A percentile compares a stretch with the other conserved stretches of the same genome.
These are phyloP conservation scores for Drosophila peninsularis DNA, from an alignment of 2,888 invertebrate species.

Conservation along the genomic window DNA sequence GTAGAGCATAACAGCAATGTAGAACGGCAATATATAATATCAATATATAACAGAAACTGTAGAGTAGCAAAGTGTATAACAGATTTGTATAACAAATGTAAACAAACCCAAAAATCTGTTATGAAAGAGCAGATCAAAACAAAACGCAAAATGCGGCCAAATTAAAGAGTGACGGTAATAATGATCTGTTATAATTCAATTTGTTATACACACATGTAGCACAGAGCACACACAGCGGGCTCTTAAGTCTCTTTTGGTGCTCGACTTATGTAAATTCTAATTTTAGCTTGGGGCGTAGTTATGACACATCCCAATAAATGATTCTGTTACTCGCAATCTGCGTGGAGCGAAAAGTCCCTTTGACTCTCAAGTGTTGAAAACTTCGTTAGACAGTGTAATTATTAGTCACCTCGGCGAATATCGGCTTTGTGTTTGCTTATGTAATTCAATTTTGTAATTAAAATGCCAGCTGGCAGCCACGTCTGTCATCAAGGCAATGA, in stretches of 20 bases:
- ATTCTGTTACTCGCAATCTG: background rate
- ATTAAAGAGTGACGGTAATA: background rate
- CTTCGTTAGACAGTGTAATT: background rate
- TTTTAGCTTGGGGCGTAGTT: background rate
- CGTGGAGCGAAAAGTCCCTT: background rate
- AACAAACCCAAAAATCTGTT: background rate
- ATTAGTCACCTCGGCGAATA: constrained; percentile 4
- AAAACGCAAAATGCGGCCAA: background rate
- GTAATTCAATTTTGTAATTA: constrained; percentile 20
- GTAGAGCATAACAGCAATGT: background rate
- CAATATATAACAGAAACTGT: background rate
- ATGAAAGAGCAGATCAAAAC: background rate
- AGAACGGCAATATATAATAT: background rate
- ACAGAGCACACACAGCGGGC: background rate
- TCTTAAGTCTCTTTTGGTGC: background rate
- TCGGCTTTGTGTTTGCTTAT: constrained; percentile 5
- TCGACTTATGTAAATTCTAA: background rate
- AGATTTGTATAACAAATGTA: background rate
- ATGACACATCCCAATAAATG: background rate
- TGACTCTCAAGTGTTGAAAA: background rate
- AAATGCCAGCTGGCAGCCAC: constrained; percentile 17
- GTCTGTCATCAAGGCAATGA: constrained; percentile 17
- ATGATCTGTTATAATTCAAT: background rate
- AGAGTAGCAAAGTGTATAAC: background rate
- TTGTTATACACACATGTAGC: background rate